Conservation (phyloP, 2,888 invertebrate species). For the Lottia scabra region DNA sequence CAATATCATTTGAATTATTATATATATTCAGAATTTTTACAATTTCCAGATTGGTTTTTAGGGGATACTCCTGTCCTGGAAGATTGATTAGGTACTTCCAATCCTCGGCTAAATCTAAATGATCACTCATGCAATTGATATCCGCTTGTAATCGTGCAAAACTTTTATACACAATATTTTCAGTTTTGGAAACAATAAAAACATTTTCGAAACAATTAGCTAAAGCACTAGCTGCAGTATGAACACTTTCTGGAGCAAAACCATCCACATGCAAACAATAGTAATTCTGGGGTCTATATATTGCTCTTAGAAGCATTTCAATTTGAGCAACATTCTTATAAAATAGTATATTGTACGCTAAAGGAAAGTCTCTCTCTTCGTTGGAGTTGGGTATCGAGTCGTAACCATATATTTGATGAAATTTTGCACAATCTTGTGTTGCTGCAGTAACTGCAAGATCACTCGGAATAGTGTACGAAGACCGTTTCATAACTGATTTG, state of each 20-base stretch:
- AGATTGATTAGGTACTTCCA: slow-evolving; percentile 68
- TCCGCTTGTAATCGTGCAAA: slow-evolving; percentile 64
- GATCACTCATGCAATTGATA: slow-evolving; percentile 66
- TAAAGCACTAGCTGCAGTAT: slow-evolving; percentile 42
- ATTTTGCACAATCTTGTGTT: slow-evolving; percentile 45
- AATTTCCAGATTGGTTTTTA: slow-evolving; percentile 66
- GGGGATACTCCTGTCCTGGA: slow-evolving; percentile 65
- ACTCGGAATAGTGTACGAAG: not conserved
- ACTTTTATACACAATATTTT: slow-evolving; percentile 63
- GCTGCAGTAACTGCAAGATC: not conserved
- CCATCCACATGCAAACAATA: slow-evolving; percentile 67
- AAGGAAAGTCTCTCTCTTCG: slow-evolving; percentile 54
- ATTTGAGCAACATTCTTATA: slow-evolving; percentile 58
- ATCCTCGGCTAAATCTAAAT: slow-evolving; percentile 32
- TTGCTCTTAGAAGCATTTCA: slow-evolving; percentile 53
- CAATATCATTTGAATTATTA: slow-evolving; percentile 67
- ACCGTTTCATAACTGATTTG: not conserved
- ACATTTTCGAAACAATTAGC: slow-evolving; percentile 64
- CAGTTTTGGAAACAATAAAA: slow-evolving; percentile 59
- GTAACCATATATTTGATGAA: slow-evolving; percentile 39
- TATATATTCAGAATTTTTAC: slow-evolving; percentile 64
- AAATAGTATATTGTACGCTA: slow-evolving; percentile 61
- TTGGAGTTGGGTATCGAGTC: slow-evolving; percentile 12
- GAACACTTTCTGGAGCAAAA: slow-evolving; percentile 40
- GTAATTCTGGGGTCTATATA: slow-evolving; percentile 63